These are phyloP conservation scores for Myotis pilosus DNA, from an alignment of 2,797 vertebrate species.

Conservation along the genomic window DNA sequence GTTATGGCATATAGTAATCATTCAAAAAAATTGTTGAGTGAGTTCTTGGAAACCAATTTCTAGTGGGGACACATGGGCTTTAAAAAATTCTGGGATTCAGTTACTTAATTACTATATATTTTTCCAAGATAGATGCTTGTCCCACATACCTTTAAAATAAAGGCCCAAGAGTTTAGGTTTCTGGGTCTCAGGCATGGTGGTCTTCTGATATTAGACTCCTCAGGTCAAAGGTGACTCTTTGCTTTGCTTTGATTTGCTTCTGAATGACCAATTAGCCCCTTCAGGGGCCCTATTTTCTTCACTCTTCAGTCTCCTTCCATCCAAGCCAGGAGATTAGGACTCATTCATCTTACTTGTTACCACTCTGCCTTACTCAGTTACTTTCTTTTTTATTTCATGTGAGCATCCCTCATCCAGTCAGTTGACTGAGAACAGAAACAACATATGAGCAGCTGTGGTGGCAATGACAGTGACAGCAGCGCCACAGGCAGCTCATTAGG, in stretches of 20 bases:
- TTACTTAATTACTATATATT: background rate
- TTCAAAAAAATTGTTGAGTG: background rate
- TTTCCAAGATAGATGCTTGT: background rate
- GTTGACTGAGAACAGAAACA: background rate
- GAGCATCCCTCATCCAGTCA: background rate
- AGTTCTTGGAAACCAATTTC: background rate
- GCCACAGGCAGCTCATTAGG: background rate
- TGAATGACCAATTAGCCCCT: background rate
- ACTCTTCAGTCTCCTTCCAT: background rate
- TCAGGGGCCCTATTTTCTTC: background rate
- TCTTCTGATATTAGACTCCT: background rate
- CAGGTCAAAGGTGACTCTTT: background rate
- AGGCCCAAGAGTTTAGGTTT: background rate
- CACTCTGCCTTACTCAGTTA: background rate
- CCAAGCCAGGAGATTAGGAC: background rate
- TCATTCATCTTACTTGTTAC: background rate
- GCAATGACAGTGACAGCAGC: background rate
- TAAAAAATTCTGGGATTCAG: background rate
- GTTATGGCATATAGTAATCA: background rate
- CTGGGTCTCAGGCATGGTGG: background rate
- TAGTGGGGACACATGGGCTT: background rate
- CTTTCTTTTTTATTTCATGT: background rate
- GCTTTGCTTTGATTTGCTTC: background rate
- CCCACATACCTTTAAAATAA: background rate
- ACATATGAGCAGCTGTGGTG: background rate